phyloP scores from a whole-genome alignment of 2,113 vertebrate genomes.

The Cyphomyrus plagiostoma region DNA sequence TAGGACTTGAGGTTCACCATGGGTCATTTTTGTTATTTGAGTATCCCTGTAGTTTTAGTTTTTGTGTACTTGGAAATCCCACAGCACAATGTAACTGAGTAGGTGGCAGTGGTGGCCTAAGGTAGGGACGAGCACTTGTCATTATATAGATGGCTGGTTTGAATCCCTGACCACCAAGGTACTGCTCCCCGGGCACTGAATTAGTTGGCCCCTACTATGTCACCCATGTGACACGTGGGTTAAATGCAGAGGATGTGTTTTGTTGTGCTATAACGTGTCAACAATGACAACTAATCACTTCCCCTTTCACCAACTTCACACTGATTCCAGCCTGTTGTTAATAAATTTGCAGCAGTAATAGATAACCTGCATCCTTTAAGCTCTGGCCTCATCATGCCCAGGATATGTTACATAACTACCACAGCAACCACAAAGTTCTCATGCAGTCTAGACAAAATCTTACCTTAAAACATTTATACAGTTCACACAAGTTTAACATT shows the following conservation, averaged over 20 bases:
- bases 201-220: too few relatives aligned
- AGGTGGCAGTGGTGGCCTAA: too few relatives aligned
- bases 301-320: neutral
- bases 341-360: neutral
- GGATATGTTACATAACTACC: neutral
- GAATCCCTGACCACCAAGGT: too few relatives aligned
- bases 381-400: neutral
- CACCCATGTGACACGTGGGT: too few relatives aligned
- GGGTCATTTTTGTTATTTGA: neutral
- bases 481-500: neutral
- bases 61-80: neutral
- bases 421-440: neutral
- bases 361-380: neutral
- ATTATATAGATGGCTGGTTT: too few relatives aligned
- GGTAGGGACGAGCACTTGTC: too few relatives aligned
- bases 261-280: too few relatives aligned
- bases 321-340: neutral
- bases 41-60: neutral
- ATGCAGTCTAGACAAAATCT: neutral
- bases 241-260: too few relatives aligned
- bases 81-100: neutral
- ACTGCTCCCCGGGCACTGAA: too few relatives aligned
- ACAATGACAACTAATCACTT: too few relatives aligned
- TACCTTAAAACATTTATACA: neutral
- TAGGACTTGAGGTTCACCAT: neutral